These are phyloP conservation scores for Sympetrum striolatum DNA, from an alignment of 2,888 invertebrate species.

Conservation along the genomic window DNA sequence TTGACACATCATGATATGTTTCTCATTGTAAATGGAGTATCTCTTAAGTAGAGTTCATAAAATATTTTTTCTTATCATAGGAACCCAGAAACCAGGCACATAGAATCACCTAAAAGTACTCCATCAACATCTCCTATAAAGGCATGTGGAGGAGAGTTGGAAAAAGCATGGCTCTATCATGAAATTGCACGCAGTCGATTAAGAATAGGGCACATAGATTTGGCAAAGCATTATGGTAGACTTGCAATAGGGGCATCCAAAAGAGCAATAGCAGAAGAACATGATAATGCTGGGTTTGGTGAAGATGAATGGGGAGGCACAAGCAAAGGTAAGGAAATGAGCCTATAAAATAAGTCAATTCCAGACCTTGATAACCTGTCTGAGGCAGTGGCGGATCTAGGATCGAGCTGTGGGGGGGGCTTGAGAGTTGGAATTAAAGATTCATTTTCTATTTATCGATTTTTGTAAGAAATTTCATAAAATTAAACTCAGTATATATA, in stretches of 20 bases:
- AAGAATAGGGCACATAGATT: not conserved
- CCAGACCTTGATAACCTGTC: not conserved
- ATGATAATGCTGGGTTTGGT: not conserved
- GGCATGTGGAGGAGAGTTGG: not conserved
- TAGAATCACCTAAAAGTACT: not conserved
- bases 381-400: not conserved
- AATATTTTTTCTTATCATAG: not conserved
- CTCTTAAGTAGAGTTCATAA: not conserved
- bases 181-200: not conserved
- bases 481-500: no score
- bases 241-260: not conserved
- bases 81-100: not conserved
- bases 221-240: not conserved
- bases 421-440: no score
- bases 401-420: no score
- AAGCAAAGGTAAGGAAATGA: not conserved
- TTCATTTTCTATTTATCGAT: no score
- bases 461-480: no score
- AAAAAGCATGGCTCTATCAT: constrained; percentile 7
- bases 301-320: constrained; percentile 22
- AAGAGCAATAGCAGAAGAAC: not conserved
- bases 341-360: not conserved
- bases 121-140: not conserved
- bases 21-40: not conserved
- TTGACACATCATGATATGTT: not conserved